phyloP scores from a whole-genome alignment of 2,888 invertebrate genomes.

The Thysanoteuthis rhombus region DNA sequence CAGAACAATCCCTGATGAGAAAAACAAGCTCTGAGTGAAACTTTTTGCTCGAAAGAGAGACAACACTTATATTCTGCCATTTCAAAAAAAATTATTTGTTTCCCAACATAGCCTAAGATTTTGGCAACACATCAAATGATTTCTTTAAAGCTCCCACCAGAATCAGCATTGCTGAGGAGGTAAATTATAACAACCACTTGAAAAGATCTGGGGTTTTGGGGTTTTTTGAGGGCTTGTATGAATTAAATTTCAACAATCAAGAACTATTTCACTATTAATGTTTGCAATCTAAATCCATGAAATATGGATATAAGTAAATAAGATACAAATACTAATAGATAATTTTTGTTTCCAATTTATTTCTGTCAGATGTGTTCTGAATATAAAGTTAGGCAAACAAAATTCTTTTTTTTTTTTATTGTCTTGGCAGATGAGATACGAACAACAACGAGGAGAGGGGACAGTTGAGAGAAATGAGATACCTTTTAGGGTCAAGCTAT shows the following conservation, averaged over 20 bases:
- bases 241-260: too few species aligned
- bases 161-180: too few species aligned
- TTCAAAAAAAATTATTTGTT: neutral
- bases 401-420: neutral
- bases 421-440: neutral
- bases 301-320: too few species aligned
- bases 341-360: neutral
- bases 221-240: too few species aligned
- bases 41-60: neutral
- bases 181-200: too few species aligned
- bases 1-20: neutral
- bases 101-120: neutral
- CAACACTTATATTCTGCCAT: neutral
- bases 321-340: too few species aligned
- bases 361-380: neutral
- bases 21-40: neutral
- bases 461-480: neutral
- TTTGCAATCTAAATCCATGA: too few species aligned
- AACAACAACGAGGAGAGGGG: neutral
- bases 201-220: too few species aligned
- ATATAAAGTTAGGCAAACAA: neutral
- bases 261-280: too few species aligned
- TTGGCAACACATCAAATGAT: neutral
- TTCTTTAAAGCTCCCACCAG: neutral
- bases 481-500: slow-evolving; percentile 23